Evolutionary conservation across 2,797 vertebrate species (phyloP), one percentile per base, ranked within the genome.

Genomic region (Pteropus rufus): DNA sequence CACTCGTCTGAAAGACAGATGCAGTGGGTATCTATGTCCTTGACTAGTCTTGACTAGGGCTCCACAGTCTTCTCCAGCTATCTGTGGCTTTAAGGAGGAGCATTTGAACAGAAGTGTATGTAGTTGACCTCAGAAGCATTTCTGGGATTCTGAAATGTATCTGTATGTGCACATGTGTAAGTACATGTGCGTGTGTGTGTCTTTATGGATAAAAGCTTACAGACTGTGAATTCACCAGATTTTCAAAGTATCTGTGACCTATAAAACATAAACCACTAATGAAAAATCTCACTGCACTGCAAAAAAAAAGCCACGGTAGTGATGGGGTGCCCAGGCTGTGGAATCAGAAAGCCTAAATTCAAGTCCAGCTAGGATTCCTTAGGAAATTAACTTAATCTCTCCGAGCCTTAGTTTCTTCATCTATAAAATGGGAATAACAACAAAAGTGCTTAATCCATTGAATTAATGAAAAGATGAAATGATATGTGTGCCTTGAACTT

Each of bases 381-480:
- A 58, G 36, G 26, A 93, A 91, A 80, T 26, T 52, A 80, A 84
- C n/a, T 36, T 69, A 23, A 46, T 81, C 52, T 89, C 4, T 60
- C 14, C n/a, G 80, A 67, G 19, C 7, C 26, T 94, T 31, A 14
- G 16, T 54, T 73, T 91, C n/a, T 39, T 58, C 10, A 69, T 46
- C 23, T 64, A 10, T 34, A 69, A 89, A 89, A 62, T 70, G 19
- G 7, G 10, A 70, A 52, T 56, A 54, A 36, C 54, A 52, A 36
- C 4, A 62, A 9, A 18, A 83, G 19, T 41, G n/a, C 2, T 79
- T 46, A 77, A 21, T 12, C 52, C 49, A 65, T 11, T 58, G 72
- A 85, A 77, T 67, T 69, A 58, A 82, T 34, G n/a, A 23, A 36
- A 91, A 10, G 5, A 65, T 80, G 46, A 72, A 93, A 9, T 34